Conservation (phyloP, 2,888 invertebrate genomes). For the Spialia ferax region DNA sequence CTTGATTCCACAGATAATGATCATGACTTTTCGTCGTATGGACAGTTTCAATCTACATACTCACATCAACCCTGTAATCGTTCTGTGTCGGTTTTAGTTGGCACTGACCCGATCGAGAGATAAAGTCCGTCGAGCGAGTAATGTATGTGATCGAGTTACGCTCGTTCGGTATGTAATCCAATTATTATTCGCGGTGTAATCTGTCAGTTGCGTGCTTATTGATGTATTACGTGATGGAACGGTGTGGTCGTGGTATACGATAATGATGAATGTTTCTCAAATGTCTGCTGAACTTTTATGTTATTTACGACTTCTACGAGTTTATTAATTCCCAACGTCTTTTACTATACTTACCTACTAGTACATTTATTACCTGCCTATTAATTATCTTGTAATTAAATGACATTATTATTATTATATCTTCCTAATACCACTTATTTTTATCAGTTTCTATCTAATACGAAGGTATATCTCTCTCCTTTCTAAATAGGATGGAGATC, state of each 20-base stretch:
- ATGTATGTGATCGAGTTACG: neutral
- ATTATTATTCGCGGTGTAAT: conserved; percentile 9
- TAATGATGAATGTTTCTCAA: neutral
- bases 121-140: neutral
- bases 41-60: neutral
- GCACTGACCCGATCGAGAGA: neutral
- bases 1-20: too few relatives aligned
- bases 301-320: too few relatives aligned
- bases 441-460: too few relatives aligned
- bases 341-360: too few relatives aligned
- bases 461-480: too few relatives aligned
- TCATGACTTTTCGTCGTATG: neutral
- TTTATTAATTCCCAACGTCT: too few relatives aligned
- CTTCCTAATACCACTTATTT: too few relatives aligned
- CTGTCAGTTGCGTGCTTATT: conserved; percentile 1
- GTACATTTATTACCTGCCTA: too few relatives aligned
- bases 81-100: neutral
- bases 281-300: neutral
- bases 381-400: too few relatives aligned
- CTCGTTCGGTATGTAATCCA: neutral
- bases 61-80: too few relatives aligned
- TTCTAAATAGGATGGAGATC: too few relatives aligned
- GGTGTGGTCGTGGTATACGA: neutral
- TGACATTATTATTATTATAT: too few relatives aligned
- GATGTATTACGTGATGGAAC: conserved; percentile 5